Percentiles rank a stretch among this genome's conserved stretches.
These are phyloP conservation scores for Popillia japonica DNA, from an alignment of 1,140 invertebrate species.

Conservation along the genomic window DNA sequence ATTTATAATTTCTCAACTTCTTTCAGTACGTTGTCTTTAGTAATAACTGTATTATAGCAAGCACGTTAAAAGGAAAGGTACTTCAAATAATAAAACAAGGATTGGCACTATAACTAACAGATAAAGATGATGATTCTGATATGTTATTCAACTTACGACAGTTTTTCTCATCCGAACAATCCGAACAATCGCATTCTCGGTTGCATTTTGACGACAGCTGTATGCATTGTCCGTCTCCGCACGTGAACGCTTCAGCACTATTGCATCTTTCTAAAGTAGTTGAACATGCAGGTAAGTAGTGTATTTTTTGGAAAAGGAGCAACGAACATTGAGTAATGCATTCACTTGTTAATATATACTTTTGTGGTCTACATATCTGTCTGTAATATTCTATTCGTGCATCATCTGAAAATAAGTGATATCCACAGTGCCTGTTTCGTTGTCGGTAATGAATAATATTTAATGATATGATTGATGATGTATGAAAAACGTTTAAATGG, in stretches of 20 bases:
- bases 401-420: too few relatives aligned
- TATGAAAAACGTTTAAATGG: too few relatives aligned
- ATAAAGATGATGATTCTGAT: not conserved
- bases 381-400: not conserved
- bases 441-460: too few relatives aligned
- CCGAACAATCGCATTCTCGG: slow-evolving; percentile 66
- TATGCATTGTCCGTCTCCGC: slow-evolving; percentile 70
- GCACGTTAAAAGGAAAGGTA: too few relatives aligned
- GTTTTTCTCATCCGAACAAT: slow-evolving; percentile 67
- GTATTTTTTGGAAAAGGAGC: not conserved
- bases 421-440: too few relatives aligned
- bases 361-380: slow-evolving; percentile 8
- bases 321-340: not conserved
- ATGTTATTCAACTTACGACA: slow-evolving; percentile 56
- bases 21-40: too few relatives aligned
- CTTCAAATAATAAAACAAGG: too few relatives aligned
- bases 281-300: slow-evolving; percentile 52
- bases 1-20: too few relatives aligned
- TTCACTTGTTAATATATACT: not conserved
- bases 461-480: too few relatives aligned
- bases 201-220: slow-evolving; percentile 64
- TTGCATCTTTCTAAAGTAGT: slow-evolving; percentile 46
- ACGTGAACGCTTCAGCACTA: slow-evolving; percentile 59
- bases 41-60: too few relatives aligned
- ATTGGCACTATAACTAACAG: too few relatives aligned